These are phyloP conservation scores for Sitta europaea DNA, from an alignment of 2,113 vertebrate genomes.

Conservation along the genomic window DNA sequence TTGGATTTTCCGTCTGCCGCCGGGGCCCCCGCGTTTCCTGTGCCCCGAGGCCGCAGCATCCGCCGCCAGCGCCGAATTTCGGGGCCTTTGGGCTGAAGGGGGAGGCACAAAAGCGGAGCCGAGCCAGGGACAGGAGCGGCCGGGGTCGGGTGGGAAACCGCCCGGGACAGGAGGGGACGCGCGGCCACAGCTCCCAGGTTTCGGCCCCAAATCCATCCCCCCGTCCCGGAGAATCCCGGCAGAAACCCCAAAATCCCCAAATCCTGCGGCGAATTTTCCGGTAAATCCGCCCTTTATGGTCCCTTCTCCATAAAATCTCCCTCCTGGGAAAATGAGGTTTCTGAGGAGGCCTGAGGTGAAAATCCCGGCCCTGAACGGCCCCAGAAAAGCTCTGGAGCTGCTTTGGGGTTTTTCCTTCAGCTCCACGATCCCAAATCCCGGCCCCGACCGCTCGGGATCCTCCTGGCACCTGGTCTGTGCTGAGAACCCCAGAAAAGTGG, in stretches of 20 bases:
- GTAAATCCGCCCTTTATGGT: accelerated
- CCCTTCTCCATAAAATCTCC: accelerated
- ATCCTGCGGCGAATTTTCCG: accelerated
- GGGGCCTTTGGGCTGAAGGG: accelerated
- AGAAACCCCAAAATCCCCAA: background rate
- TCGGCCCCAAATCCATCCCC: accelerated
- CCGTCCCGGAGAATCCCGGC: no score
- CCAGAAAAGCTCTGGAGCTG: background rate
- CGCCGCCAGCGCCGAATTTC: accelerated
- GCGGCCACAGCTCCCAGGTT: accelerated
- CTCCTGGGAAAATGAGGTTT: accelerated
- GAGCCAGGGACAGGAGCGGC: no score
- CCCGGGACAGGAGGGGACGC: no score
- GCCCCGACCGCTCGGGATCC: accelerated
- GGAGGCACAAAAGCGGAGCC: accelerated
- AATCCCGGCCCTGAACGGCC: background rate
- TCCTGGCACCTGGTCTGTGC: accelerated
- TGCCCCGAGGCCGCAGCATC: background rate
- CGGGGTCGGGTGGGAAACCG: no score
- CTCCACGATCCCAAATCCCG: accelerated
- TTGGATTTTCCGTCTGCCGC: background rate
- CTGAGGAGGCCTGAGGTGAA: accelerated
- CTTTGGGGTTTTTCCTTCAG: background rate
- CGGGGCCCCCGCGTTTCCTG: background rate
- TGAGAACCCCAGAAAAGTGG: background rate